Evolutionary conservation across 2,113 vertebrate species (phyloP).

Genomic region (Euleptes europaea): DNA sequence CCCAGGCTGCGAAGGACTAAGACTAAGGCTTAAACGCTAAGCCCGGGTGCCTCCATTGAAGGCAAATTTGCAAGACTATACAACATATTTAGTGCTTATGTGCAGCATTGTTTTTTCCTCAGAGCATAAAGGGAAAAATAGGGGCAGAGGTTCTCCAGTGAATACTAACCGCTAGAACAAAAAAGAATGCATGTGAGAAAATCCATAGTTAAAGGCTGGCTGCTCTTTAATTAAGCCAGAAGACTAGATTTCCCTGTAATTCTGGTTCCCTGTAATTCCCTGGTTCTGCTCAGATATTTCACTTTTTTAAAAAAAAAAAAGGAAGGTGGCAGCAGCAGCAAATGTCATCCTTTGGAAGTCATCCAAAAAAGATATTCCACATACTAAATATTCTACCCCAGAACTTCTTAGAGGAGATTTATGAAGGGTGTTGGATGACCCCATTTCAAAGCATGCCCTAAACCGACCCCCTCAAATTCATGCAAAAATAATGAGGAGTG

Average conservation of each 20-base stretch:
- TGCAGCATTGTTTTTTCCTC: too few species aligned
- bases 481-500: background rate
- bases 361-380: conserved; percentile 25
- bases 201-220: conserved; percentile 4
- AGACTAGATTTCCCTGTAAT: background rate
- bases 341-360: conserved; percentile 17
- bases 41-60: too few species aligned
- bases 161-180: background rate
- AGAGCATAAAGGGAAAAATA: too few species aligned
- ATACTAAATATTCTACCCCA: background rate
- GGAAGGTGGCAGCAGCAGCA: background rate
- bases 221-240: conserved; percentile 8
- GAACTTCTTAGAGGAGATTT: background rate
- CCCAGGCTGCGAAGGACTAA: background rate
- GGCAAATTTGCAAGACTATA: too few species aligned
- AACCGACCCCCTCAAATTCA: too few species aligned
- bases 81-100: background rate
- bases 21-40: background rate
- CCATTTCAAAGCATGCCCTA: conserved; percentile 23
- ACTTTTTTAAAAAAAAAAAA: background rate
- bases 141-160: background rate
- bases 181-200: background rate
- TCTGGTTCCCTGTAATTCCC: conserved; percentile 18
- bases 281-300: conserved; percentile 11
- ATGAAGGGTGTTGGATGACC: conserved; percentile 32